Evolutionary conservation across 2,797 vertebrate species (phyloP).

Genomic region (Micropoecilia bifurca): DNA sequence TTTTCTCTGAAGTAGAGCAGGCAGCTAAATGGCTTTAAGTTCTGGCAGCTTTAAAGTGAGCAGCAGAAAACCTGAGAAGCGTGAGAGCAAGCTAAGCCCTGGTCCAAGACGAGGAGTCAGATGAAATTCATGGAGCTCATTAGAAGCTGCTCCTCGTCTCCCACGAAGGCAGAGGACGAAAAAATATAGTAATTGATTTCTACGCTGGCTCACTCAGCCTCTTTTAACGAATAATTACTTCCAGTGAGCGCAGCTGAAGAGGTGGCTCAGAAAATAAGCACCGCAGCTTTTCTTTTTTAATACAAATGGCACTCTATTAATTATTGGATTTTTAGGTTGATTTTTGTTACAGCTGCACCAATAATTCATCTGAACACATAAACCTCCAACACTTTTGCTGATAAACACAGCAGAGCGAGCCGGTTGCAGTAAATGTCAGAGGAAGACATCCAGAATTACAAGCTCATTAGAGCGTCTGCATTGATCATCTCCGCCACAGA

Average conservation of each 20-base stretch:
- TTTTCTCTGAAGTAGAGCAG: conserved; percentile 14
- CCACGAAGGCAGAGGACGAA: conserved; percentile 56
- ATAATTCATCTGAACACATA: conserved; percentile 25
- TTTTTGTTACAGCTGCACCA: conserved; percentile 18
- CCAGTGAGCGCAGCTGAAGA: conserved; percentile 57
- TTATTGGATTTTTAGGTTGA: conserved; percentile 42
- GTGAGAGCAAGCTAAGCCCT: conserved; percentile 28
- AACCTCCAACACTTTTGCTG: conserved; percentile 22
- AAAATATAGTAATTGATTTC: conserved; percentile 67
- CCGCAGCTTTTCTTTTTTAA: conserved; percentile 30
- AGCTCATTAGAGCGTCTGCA: conserved; percentile 62
- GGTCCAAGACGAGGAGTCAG: conserved; percentile 43
- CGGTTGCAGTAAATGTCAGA: conserved; percentile 54
- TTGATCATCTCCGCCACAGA: conserved; percentile 56
- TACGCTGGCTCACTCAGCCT: conserved; percentile 32
- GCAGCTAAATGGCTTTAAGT: conserved; percentile 41
- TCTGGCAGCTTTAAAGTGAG: conserved; percentile 39
- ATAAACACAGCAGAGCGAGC: conserved; percentile 36
- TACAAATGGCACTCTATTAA: conserved; percentile 22
- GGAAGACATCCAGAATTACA: conserved; percentile 57
- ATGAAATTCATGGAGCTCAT: conserved; percentile 68
- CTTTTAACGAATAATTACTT: conserved; percentile 70
- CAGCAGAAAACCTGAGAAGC: conserved; percentile 22
- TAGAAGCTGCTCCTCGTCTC: conserved; percentile 58
- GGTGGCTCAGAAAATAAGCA: conserved; percentile 21